Percentiles rank a stretch among this genome's conserved stretches.
Conservation (phyloP, 1,140 invertebrate genomes). For the Venturia canescens region DNA sequence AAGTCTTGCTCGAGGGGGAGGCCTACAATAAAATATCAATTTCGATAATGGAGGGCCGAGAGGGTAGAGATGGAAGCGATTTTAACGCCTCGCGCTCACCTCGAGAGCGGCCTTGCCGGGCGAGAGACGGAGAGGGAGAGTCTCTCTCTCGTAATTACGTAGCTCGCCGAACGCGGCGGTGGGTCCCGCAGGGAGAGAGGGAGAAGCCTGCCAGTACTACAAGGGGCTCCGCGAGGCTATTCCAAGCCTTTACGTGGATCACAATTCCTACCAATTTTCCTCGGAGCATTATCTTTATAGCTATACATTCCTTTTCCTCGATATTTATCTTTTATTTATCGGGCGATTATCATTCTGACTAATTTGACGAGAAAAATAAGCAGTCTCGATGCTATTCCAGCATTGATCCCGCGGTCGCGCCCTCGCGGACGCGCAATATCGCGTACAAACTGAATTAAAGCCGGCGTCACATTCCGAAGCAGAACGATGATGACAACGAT, state of each 20-base stretch:
- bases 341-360: too few relatives aligned
- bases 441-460: background rate
- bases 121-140: background rate
- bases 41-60: constrained; percentile 71
- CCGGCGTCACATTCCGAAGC: background rate
- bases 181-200: constrained; percentile 66
- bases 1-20: constrained; percentile 1
- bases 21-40: constrained; percentile 77
- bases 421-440: too few relatives aligned
- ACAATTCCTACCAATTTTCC: background rate
- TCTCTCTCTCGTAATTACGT: constrained; percentile 70
- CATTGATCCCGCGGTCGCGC: too few relatives aligned
- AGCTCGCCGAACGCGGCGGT: constrained; percentile 76
- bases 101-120: constrained; percentile 63
- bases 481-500: background rate
- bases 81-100: constrained; percentile 69
- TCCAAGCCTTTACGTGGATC: background rate
- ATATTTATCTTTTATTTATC: too few relatives aligned
- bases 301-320: too few relatives aligned
- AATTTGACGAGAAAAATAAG: too few relatives aligned
- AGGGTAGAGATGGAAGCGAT: constrained; percentile 59
- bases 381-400: too few relatives aligned
- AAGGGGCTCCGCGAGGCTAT: background rate
- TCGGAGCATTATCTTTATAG: too few relatives aligned
- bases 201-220: constrained; percentile 24